phyloP scores from a whole-genome alignment of 1,140 invertebrate genomes.

The Heliothis virescens region DNA sequence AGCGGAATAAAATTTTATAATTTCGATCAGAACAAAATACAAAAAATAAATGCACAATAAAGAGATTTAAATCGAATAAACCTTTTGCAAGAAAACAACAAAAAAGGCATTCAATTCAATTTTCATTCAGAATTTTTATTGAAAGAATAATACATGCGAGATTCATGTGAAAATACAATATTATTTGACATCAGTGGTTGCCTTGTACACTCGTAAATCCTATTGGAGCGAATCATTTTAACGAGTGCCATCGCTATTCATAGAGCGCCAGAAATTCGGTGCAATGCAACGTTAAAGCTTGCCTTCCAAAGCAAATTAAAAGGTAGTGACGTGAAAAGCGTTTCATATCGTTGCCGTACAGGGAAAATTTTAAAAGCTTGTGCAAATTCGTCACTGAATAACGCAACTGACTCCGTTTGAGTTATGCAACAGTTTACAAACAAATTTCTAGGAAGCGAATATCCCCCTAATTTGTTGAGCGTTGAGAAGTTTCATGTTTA shows the following conservation, averaged over 20 bases:
- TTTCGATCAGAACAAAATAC: background rate
- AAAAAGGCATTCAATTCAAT: no score
- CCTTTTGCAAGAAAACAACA: no score
- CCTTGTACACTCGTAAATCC: background rate
- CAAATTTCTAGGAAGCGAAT: background rate
- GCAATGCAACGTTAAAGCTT: slow-evolving; percentile 12
- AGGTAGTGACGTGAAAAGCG: background rate
- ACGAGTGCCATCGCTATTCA: background rate
- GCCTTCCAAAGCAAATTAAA: slow-evolving; percentile 13
- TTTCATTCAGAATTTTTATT: no score
- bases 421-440: background rate
- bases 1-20: background rate
- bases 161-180: no score
- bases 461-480: no score
- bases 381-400: background rate
- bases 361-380: background rate
- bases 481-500: no score
- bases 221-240: background rate
- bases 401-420: background rate
- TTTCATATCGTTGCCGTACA: background rate
- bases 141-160: no score
- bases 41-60: no score
- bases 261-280: no score
- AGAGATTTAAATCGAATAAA: no score
- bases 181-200: no score